Conservation (phyloP, 2,888 invertebrate genomes). For the Tipula vernalis region DNA sequence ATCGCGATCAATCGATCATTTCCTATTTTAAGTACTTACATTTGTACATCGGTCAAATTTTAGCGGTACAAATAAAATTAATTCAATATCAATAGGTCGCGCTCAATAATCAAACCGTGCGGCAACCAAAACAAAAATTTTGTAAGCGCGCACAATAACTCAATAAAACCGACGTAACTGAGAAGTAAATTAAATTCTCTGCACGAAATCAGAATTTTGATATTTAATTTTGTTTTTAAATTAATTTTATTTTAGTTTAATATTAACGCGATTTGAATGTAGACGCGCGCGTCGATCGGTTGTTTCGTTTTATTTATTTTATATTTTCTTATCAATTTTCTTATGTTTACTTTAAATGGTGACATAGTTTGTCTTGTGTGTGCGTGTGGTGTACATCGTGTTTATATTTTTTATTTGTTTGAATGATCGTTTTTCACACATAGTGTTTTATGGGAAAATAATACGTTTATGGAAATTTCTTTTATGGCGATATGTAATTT, state of each 20-base stretch:
- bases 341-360: background rate
- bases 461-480: background rate
- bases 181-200: background rate
- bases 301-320: background rate
- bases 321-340: background rate
- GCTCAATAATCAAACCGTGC: background rate
- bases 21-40: background rate
- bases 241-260: background rate
- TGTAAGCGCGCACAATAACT: background rate
- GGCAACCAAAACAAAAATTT: background rate
- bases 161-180: background rate
- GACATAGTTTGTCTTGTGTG: background rate
- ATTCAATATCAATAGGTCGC: background rate
- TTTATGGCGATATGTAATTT: background rate
- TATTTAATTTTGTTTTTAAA: background rate
- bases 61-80: background rate
- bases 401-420: background rate
- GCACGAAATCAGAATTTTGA: background rate
- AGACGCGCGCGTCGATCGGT: background rate
- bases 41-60: background rate
- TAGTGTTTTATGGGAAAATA: background rate
- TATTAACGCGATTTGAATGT: background rate
- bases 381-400: background rate
- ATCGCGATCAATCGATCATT: background rate
- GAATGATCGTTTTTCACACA: background rate